Conservation (phyloP, 1,140 invertebrate species). For the Nasonia vitripennis region DNA sequence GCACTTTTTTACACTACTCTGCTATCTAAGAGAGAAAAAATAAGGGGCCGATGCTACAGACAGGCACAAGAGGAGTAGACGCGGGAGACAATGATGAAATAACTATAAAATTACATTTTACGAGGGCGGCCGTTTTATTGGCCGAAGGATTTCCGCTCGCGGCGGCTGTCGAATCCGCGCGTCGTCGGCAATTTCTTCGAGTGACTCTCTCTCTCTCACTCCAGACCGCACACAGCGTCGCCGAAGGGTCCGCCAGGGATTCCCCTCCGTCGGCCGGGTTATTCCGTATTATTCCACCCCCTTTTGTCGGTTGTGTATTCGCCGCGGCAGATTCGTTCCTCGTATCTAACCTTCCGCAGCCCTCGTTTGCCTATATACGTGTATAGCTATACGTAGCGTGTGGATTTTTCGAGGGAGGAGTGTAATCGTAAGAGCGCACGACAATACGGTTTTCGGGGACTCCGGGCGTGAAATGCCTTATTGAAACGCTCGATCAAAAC, state of each 20-base stretch:
- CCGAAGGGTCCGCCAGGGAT: conserved; percentile 37
- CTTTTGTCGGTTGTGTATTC: conserved; percentile 5
- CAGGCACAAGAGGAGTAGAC: no score
- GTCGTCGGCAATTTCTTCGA: conserved; percentile 44
- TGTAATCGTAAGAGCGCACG: background rate
- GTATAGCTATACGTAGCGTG: no score
- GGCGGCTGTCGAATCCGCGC: conserved; percentile 49
- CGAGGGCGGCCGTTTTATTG: conserved; percentile 60
- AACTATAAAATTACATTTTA: conserved; percentile 65
- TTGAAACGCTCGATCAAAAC: background rate
- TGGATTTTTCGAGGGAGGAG: no score
- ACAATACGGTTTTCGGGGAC: background rate
- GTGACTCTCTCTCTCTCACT: conserved; percentile 5
- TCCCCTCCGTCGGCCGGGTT: background rate
- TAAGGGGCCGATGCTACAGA: background rate
- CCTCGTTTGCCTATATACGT: background rate
- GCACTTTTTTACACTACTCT: no score
- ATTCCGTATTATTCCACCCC: conserved; percentile 7
- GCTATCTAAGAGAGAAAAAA: background rate
- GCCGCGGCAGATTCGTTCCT: background rate
- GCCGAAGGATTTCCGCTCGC: conserved; percentile 47
- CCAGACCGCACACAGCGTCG: background rate
- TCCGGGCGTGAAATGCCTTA: background rate
- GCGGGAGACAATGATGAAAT: conserved; percentile 61
- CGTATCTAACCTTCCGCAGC: background rate